phyloP scores from a whole-genome alignment of 35 echinoderm and acorn worm species.

The Patiria miniata region DNA sequence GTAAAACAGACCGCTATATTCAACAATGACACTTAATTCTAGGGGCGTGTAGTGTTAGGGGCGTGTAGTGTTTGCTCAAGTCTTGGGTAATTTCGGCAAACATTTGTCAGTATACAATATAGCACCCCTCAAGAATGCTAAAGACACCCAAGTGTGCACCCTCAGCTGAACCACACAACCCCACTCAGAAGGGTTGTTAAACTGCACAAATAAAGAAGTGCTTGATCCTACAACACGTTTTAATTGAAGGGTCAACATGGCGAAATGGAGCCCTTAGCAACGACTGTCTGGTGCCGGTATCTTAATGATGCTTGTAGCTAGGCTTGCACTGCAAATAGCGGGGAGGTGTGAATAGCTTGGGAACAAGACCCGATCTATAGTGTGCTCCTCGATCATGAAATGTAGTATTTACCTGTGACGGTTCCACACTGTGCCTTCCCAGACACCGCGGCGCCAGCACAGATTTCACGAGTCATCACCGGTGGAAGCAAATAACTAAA shows the following conservation, averaged over 20 bases:
- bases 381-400: too few relatives aligned
- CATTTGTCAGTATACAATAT: background rate
- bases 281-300: background rate
- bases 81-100: too few relatives aligned
- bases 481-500: background rate
- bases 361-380: background rate
- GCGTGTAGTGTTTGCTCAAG: too few relatives aligned
- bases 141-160: background rate
- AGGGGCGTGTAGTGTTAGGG: too few relatives aligned
- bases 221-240: background rate
- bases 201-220: too few relatives aligned
- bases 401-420: background rate
- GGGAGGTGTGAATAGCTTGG: background rate
- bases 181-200: too few relatives aligned
- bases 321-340: background rate
- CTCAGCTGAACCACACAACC: background rate
- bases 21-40: too few relatives aligned
- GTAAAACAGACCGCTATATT: too few relatives aligned
- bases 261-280: background rate
- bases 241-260: conserved; percentile 8
- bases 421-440: background rate
- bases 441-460: background rate
- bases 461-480: conserved; percentile 4
- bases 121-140: conserved; percentile 6
- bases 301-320: conserved; percentile 13